Conservation (phyloP, 2,888 invertebrate species). For the Baccha elongata region DNA sequence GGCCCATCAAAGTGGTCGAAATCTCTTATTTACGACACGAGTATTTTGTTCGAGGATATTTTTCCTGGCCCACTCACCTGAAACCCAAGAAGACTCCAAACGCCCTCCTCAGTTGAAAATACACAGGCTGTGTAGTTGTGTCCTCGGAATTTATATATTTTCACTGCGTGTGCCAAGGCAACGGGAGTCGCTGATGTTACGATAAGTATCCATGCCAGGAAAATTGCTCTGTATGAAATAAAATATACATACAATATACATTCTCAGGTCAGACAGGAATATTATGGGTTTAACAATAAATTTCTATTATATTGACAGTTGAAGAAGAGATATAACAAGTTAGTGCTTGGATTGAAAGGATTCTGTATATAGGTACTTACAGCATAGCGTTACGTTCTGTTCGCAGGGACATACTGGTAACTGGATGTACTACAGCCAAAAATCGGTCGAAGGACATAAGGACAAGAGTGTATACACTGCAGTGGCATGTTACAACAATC, state of each 20-base stretch:
- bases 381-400: constrained; percentile 91
- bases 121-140: constrained; percentile 87
- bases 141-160: constrained; percentile 86
- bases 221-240: constrained; percentile 85
- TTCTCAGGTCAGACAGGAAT: constrained; percentile 3
- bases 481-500: constrained; percentile 95
- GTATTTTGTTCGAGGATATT: constrained; percentile 43
- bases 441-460: constrained; percentile 96
- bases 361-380: constrained; percentile 79
- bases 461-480: constrained; percentile 96
- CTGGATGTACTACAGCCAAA: constrained; percentile 96
- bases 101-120: constrained; percentile 85
- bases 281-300: constrained; percentile 50
- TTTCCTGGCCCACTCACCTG: constrained; percentile 78
- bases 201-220: constrained; percentile 91
- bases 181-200: constrained; percentile 90
- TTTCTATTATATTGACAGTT: constrained; percentile 60
- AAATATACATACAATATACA: constrained; percentile 28
- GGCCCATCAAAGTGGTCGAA: constrained; percentile 48
- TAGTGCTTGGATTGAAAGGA: constrained; percentile 9
- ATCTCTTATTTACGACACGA: constrained; percentile 63
- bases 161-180: constrained; percentile 89
- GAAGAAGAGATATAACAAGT: constrained; percentile 48
- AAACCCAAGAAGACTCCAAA: constrained; percentile 83
- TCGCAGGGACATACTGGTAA: constrained; percentile 92